Base-by-base conservation (phyloP, 2,888 invertebrate species). In the Notodonta dromedarius region DNA sequence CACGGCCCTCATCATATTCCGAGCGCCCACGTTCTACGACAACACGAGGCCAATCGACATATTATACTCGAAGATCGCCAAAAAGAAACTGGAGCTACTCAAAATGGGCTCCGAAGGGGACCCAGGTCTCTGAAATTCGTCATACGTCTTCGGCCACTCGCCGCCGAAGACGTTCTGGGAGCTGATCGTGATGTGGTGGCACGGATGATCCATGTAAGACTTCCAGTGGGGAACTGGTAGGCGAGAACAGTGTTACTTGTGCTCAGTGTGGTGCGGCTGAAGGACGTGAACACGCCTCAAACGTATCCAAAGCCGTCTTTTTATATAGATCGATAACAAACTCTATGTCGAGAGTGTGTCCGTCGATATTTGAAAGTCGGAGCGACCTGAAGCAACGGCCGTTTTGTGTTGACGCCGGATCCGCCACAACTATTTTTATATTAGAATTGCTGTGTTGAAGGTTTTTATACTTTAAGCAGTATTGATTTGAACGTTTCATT, bases 21-120 rank as follows among this genome's bases (percentile, higher is more conserved):
- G 97, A 90, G 98, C 98, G 76, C 98, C 98, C 66, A 97, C 98
- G 61, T 95, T 98, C 81, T 98, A 98, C 93, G 98, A 98, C 93
- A 96, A 96, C 83, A 96, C 97, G 77, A 96, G 96, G 89, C 97
- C 98, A 73, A 97, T 98, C 90, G 98, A 98, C 91, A 97, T 98
- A 78, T 94, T 97, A 74, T 97, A 97, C 93, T 98, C 98, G 70
- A 98, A 98, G 91, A 97, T 98, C 78, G 98, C 98, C 74, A 97
- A 98, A 91, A 97, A 97, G 93, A 97, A 97, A 87, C 95, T 97
- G 94, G 96, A 97, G 93, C 94, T 98, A 87, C 95, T 97, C 85
- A 96, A 96, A 93, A 97, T 97, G 97, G 97, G 96, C 87, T 96
- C 96, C 51, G 96, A 94, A 85, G 94, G 95, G 70, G 95, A 95